Conservation (phyloP, 2,797 vertebrate species). For the Hydrophis major region DNA sequence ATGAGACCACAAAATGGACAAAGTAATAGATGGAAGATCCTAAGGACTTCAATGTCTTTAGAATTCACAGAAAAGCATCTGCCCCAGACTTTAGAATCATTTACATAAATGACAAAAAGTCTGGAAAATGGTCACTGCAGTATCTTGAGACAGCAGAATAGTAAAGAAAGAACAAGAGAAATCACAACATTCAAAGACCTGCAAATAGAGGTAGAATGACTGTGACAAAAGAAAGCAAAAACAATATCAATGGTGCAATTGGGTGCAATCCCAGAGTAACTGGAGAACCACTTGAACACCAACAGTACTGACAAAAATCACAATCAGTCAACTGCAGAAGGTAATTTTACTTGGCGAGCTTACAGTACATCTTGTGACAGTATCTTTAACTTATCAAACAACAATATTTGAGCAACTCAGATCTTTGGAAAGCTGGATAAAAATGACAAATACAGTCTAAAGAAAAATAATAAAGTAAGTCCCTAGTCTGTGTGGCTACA, state of each 20-base stretch:
- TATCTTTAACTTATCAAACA: not conserved
- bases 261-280: not conserved
- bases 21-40: not conserved
- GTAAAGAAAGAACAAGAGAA: not conserved
- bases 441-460: not conserved
- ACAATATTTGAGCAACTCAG: not conserved
- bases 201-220: not conserved
- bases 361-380: not conserved
- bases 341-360: not conserved
- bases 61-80: not conserved
- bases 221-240: not conserved
- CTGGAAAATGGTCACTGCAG: not conserved
- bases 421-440: not conserved
- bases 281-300: not conserved
- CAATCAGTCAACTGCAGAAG: not conserved
- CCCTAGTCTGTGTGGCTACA: not conserved
- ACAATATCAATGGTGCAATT: not conserved
- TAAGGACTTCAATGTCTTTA: not conserved
- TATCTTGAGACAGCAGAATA: not conserved
- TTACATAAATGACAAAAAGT: not conserved
- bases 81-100: not conserved
- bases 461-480: not conserved
- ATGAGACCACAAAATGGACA: not conserved
- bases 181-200: not conserved
- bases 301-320: not conserved